Base-by-base conservation (phyloP, 2,113 vertebrate species). In the Cygnus buccinator region DNA sequence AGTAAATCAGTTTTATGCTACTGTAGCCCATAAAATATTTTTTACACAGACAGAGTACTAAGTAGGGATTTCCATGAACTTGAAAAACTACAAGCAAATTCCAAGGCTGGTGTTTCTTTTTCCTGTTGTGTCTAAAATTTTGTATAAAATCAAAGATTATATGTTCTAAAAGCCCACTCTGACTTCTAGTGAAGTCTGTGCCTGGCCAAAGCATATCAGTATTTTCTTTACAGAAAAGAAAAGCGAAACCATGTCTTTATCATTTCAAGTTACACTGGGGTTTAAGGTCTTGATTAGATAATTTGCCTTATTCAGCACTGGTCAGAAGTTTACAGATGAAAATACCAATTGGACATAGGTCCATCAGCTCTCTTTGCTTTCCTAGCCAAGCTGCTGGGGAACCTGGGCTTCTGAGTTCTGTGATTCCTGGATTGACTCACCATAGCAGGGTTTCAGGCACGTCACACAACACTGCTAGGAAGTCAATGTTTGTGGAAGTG, bases 251-350 rank as follows among this genome's bases (percentile, higher is more conserved):
- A 73, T 50, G 52, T 58, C 83, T 63, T 95, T 80, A 91, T 84
- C 71, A 20, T 90, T 75, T 72, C 59, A 84, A 37, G 63, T 62
- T 58, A 58, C 20, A 70, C 33, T 29, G 25, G n/a, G 31, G n/a
- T 44, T 74, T 63, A 79, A 91, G 43, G 46, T 94, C 91, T 94
- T 57, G 63, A 52, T 73, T 73, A 89, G 89, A 87, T 83, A 68
- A 82, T 90, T 96, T 84, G 10, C 17, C 15, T 77, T 74, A 63
- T 63, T 71, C 59, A 35, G 29, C 11, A 11, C n/a, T 37, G 11
- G 9, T 28, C n/a, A 75, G 74, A 79, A n/a, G 15, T 35, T 88
- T 58, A 26, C 5, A 37, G 52, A 16, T 61, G 33, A 35, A 90
- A 95, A 94, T n/a, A 28, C 28, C 46, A 28, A 37, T 4, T 22